Percentiles rank a stretch among this genome's conserved stretches.
phyloP scores from a whole-genome alignment of 2,888 invertebrate genomes.

The Drosophila tanythrix region DNA sequence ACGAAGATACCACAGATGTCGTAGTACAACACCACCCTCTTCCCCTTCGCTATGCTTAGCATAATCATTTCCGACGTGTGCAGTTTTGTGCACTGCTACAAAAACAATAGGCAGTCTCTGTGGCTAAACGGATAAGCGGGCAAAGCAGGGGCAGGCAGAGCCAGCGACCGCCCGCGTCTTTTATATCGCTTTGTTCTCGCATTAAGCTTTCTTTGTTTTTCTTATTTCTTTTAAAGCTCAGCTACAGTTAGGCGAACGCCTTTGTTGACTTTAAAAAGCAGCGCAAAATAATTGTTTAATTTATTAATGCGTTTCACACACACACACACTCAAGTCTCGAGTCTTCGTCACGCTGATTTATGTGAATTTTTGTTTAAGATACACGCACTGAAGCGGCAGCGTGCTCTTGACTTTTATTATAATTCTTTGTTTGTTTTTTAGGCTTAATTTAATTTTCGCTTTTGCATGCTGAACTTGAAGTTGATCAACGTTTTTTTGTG shows the following conservation, averaged over 20 bases:
- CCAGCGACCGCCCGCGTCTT: conserved; percentile 60
- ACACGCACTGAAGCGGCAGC: conserved; percentile 13
- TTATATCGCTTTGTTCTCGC: conserved; percentile 66
- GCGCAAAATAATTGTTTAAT: conserved; percentile 60
- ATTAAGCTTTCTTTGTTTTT: conserved; percentile 73
- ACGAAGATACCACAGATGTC: conserved; percentile 41
- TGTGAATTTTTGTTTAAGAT: conserved; percentile 44
- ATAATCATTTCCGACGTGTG: conserved; percentile 75
- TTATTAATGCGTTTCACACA: conserved; percentile 51
- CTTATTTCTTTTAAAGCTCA: conserved; percentile 65
- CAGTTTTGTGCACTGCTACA: conserved; percentile 54
- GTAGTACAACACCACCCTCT: conserved; percentile 3
- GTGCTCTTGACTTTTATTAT: conserved; percentile 25
- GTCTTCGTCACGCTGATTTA: conserved; percentile 48
- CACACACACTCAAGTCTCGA: neutral
- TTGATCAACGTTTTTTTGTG: conserved; percentile 3
- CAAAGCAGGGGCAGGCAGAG: conserved; percentile 6
- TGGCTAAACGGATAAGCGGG: conserved; percentile 22
- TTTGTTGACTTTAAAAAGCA: conserved; percentile 60
- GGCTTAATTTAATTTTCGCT: conserved; percentile 38
- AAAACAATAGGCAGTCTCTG: conserved; percentile 61
- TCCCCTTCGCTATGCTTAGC: conserved; percentile 3
- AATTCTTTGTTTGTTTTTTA: conserved; percentile 17
- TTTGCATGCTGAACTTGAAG: conserved; percentile 34
- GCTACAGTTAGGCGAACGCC: conserved; percentile 55